These are phyloP conservation scores for Heliothis subflexa DNA, from an alignment of 1,140 invertebrate species.

Conservation along the genomic window DNA sequence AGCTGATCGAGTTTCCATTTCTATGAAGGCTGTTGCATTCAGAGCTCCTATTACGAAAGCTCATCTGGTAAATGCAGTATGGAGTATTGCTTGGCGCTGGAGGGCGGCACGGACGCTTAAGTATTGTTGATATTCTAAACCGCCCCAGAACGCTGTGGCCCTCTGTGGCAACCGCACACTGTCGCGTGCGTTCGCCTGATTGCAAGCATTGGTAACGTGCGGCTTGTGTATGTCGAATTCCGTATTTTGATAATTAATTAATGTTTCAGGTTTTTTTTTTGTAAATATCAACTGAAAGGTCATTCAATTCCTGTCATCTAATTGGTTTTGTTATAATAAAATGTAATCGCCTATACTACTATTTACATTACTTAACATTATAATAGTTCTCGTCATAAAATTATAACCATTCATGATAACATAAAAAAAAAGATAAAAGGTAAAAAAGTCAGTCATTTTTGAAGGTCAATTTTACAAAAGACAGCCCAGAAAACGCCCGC, in stretches of 20 bases:
- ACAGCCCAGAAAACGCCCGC: no score
- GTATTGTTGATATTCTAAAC: conserved; percentile 81
- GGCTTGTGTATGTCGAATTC: conserved; percentile 55
- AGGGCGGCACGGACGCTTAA: conserved; percentile 66
- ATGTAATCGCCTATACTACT: no score
- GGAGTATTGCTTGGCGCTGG: conserved; percentile 59
- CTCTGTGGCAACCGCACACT: conserved; percentile 71
- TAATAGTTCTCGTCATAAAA: no score
- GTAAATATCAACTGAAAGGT: no score
- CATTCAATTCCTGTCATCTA: background rate
- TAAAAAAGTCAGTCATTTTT: no score
- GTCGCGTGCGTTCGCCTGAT: conserved; percentile 74
- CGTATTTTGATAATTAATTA: background rate
- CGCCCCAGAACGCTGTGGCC: conserved; percentile 63
- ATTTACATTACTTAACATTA: no score
- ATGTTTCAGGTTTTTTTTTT: no score
- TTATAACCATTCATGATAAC: no score
- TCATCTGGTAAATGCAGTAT: conserved; percentile 75
- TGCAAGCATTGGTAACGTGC: conserved; percentile 66
- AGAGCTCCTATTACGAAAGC: conserved; percentile 69
- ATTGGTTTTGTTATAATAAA: no score
- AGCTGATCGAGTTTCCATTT: conserved; percentile 60
- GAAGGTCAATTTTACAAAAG: no score
- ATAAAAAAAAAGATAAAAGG: no score
- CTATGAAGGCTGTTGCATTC: conserved; percentile 56